These are phyloP conservation scores for Rhynchopsitta pachyrhyncha DNA, from an alignment of 2,113 vertebrate species.

Conservation along the genomic window DNA sequence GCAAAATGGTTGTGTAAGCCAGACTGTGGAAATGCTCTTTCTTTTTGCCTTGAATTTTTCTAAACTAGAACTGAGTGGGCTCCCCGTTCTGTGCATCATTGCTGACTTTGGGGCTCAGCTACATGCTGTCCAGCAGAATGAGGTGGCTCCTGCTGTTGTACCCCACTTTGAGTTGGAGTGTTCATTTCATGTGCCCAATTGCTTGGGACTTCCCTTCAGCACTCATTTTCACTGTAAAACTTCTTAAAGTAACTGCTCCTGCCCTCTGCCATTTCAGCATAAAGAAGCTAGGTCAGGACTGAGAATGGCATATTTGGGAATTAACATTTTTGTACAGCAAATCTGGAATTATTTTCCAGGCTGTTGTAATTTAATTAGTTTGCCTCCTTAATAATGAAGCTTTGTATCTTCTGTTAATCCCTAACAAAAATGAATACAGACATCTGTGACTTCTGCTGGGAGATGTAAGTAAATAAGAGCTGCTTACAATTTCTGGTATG, in stretches of 20 bases:
- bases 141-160: background rate
- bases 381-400: background rate
- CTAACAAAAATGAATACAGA: background rate
- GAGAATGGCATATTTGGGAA: background rate
- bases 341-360: conserved; percentile 17
- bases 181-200: background rate
- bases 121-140: background rate
- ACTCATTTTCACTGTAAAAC: background rate
- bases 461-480: background rate
- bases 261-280: background rate
- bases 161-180: background rate
- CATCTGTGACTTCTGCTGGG: background rate
- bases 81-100: accelerated
- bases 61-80: background rate
- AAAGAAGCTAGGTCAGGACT: background rate
- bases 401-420: background rate
- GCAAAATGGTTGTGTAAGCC: background rate
- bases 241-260: background rate
- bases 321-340: background rate
- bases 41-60: background rate
- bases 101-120: background rate
- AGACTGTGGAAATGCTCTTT: background rate
- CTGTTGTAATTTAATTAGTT: conserved; percentile 22
- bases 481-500: background rate
- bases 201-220: background rate